phyloP scores from a whole-genome alignment of 2,888 invertebrate species.

The Empis stercorea region DNA sequence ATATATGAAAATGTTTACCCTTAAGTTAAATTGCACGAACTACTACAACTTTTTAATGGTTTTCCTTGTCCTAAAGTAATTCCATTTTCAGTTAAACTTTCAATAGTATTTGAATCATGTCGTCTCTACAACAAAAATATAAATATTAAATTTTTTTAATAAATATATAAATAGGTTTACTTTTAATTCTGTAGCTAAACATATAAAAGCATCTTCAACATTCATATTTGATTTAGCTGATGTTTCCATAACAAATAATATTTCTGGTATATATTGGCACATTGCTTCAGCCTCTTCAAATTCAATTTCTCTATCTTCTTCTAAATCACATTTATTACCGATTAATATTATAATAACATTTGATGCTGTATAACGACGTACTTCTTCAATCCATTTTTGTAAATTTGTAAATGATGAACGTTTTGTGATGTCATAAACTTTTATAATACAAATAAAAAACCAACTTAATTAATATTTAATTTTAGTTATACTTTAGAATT shows the following conservation, averaged over 20 bases:
- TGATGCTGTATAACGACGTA: slow-evolving; percentile 83
- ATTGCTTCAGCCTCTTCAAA: slow-evolving; percentile 76
- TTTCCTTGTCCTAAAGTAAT: slow-evolving; percentile 58
- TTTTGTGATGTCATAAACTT: slow-evolving; percentile 92
- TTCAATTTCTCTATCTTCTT: slow-evolving; percentile 68
- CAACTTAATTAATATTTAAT: too few species aligned
- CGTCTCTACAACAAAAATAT: slow-evolving; percentile 47
- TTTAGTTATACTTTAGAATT: too few species aligned
- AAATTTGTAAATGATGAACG: slow-evolving; percentile 80
- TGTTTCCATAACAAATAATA: slow-evolving; percentile 75
- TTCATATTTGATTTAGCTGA: slow-evolving; percentile 87
- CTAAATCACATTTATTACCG: slow-evolving; percentile 84
- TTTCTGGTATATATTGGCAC: slow-evolving; percentile 75
- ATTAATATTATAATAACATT: slow-evolving; percentile 82
- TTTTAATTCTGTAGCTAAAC: slow-evolving; percentile 77
- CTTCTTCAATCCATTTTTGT: slow-evolving; percentile 93
- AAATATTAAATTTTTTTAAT: neutral
- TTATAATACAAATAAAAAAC: slow-evolving; percentile 14
- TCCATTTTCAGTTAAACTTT: slow-evolving; percentile 47
- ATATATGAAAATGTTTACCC: neutral
- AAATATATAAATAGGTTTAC: slow-evolving; percentile 33
- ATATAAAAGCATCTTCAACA: slow-evolving; percentile 77
- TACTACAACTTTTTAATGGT: slow-evolving; percentile 49
- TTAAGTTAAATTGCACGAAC: slow-evolving; percentile 40
- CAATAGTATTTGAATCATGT: slow-evolving; percentile 52